Base-by-base conservation (phyloP, 2,113 vertebrate genomes). In the Hypomesus transpacificus region DNA sequence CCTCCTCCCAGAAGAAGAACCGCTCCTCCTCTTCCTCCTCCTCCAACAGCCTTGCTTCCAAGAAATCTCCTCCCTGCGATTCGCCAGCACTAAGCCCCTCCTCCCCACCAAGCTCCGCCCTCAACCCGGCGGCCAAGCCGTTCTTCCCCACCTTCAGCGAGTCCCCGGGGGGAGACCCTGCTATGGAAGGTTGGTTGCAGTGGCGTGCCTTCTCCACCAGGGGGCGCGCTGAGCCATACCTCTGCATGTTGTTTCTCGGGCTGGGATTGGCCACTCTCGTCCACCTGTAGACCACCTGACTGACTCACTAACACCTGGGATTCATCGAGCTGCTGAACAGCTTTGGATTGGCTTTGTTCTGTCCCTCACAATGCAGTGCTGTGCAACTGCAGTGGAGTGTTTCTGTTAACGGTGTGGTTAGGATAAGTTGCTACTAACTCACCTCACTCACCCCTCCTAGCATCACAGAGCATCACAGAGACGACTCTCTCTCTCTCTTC, bases 111-210 rank as follows among this genome's bases (percentile, higher is more conserved):
- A 82, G 75, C 57, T 92, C 90, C 3, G 88, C 82, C 51, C 87
- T 92, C 66, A 92, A 93, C 69, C 91, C 92, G 7, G 66, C 91
- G 18, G 92, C 92, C 26, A 90, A 89, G 18, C 92, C 92, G 6
- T 93, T 93, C 81, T 90, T 92, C 79, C 92, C 92, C 66, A 91
- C 86, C 76, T 90, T 91, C 77, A 78, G 85, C 21, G 91, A 92
- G 65, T 46, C 85, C 17, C 18, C 68, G 74, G 90, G 54, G 62
- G 70, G 78, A 58, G 61, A 71, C 75, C 71, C 81, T 60, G 39
- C 53, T 62, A 74, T 71, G 61, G 87, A 92, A 92, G 92, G 92
- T 92, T 92, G 87, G 92, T 92, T 88, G 77, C 67, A 80, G 87
- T 71, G 52, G 62, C 71, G 57, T 73, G 39, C 72, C 66, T 54